Evolutionary conservation across 2,888 invertebrate genomes (phyloP).

Genomic region (Drosophila hamatofila): DNA sequence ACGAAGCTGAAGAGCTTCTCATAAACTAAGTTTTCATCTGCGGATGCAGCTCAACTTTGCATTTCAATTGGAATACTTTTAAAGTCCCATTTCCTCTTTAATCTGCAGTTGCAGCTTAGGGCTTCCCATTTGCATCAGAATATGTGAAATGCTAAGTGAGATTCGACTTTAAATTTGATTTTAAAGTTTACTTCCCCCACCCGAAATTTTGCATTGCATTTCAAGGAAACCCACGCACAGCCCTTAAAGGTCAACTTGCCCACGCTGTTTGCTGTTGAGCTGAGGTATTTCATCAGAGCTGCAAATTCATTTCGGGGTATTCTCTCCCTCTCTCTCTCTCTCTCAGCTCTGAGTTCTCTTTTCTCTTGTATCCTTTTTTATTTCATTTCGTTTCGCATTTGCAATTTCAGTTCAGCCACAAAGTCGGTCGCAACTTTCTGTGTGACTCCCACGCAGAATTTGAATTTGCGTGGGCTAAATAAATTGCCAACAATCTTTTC

Average conservation of each 20-base stretch:
- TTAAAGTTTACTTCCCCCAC: neutral
- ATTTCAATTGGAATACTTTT: neutral
- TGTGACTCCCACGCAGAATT: conserved; percentile 2
- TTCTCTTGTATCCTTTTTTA: conserved; percentile 14
- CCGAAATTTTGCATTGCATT: conserved; percentile 8
- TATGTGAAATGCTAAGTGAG: neutral
- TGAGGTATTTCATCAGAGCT: conserved; percentile 23
- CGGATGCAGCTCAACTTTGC: neutral
- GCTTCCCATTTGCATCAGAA: neutral
- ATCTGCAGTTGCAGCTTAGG: neutral
- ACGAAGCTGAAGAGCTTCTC: neutral
- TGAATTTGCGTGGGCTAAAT: conserved; percentile 12
- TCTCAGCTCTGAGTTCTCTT: neutral
- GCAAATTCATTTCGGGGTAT: conserved; percentile 15
- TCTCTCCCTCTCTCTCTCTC: neutral
- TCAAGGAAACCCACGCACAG: conserved; percentile 1
- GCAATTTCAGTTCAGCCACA: conserved; percentile 29
- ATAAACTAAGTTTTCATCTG: neutral
- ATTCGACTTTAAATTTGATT: neutral
- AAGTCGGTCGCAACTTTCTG: conserved; percentile 14
- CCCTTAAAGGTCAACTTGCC: conserved; percentile 38
- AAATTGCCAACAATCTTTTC: neutral
- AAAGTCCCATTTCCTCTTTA: neutral
- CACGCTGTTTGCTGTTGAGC: conserved; percentile 15
- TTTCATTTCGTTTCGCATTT: conserved; percentile 35